Evolutionary conservation across 2,888 invertebrate species (phyloP).

Genomic region (Chymomyza caudatula): DNA sequence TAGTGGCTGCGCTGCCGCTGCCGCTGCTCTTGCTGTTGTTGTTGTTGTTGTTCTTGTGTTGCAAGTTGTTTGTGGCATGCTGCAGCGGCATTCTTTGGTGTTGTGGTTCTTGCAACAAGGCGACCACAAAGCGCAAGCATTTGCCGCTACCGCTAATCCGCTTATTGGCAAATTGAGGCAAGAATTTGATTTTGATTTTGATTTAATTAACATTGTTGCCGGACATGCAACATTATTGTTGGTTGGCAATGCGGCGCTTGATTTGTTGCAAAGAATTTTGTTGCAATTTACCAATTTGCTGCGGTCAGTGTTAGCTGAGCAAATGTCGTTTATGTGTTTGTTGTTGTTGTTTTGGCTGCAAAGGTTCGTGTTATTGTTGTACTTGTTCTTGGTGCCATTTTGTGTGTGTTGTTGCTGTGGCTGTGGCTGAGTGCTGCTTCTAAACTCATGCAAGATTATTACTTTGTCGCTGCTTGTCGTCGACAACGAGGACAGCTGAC

Average conservation of each 20-base stretch:
- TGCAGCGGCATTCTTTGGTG: slow-evolving; percentile 2
- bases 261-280: slow-evolving; percentile 10
- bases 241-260: slow-evolving; percentile 1
- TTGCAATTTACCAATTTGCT: not conserved
- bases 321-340: slow-evolving; percentile 15
- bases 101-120: slow-evolving; percentile 12
- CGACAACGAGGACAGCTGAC: slow-evolving; percentile 62
- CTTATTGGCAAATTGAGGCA: not conserved
- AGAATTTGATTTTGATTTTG: not conserved
- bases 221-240: not conserved
- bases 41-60: too few species aligned
- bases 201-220: not conserved
- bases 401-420: slow-evolving; percentile 16
- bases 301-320: not conserved
- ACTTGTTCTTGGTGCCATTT: not conserved
- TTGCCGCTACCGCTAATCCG: not conserved
- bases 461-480: slow-evolving; percentile 71
- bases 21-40: slow-evolving; percentile 13
- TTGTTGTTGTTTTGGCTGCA: slow-evolving; percentile 15
- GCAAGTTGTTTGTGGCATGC: too few species aligned
- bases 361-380: not conserved
- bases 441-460: slow-evolving; percentile 66
- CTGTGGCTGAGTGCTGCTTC: slow-evolving; percentile 17
- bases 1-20: slow-evolving; percentile 7
- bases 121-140: not conserved